Percentiles rank a stretch among this genome's conserved stretches.
Evolutionary conservation across 2,113 vertebrate species (phyloP).

Genomic region (Crocuta crocuta): DNA sequence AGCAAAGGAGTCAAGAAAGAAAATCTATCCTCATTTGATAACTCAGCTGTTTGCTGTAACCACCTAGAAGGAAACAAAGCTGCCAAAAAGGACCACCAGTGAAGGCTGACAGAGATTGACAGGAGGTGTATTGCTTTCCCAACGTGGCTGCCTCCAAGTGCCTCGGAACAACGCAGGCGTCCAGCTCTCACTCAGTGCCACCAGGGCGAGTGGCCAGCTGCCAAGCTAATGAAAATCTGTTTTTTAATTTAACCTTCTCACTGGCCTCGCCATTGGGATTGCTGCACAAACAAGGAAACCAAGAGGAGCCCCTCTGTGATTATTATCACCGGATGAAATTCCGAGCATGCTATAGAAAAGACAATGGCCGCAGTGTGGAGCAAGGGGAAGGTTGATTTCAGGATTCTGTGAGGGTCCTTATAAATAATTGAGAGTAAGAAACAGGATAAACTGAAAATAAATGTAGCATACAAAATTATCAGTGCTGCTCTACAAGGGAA

Average conservation of each 20-base stretch:
- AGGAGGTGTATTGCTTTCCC: not conserved
- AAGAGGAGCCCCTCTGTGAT: slow-evolving; percentile 47
- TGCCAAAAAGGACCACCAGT: not conserved
- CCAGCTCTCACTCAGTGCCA: not conserved
- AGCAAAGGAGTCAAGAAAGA: not conserved
- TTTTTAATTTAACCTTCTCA: slow-evolving; percentile 75
- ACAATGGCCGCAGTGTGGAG: not conserved
- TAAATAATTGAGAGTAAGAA: slow-evolving; percentile 66
- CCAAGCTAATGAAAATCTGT: slow-evolving; percentile 66
- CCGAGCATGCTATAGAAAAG: slow-evolving; percentile 26
- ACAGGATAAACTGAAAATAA: slow-evolving; percentile 73
- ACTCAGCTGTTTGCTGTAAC: slow-evolving; percentile 50
- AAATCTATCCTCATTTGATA: not conserved
- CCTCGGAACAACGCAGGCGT: not conserved
- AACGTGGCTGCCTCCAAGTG: slow-evolving; percentile 18
- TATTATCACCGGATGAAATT: slow-evolving; percentile 41
- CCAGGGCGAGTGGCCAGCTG: slow-evolving; percentile 56
- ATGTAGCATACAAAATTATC: slow-evolving; percentile 47
- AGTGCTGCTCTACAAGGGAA: slow-evolving; percentile 45
- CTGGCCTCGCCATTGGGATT: slow-evolving; percentile 55
- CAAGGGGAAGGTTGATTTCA: not conserved
- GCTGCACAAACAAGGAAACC: slow-evolving; percentile 46
- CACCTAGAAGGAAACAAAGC: slow-evolving; percentile 36
- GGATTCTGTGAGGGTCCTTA: slow-evolving; percentile 28
- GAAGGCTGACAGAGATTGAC: slow-evolving; percentile 48